Base-by-base conservation (phyloP, 2,113 vertebrate species). In the Amphiprion percula region DNA sequence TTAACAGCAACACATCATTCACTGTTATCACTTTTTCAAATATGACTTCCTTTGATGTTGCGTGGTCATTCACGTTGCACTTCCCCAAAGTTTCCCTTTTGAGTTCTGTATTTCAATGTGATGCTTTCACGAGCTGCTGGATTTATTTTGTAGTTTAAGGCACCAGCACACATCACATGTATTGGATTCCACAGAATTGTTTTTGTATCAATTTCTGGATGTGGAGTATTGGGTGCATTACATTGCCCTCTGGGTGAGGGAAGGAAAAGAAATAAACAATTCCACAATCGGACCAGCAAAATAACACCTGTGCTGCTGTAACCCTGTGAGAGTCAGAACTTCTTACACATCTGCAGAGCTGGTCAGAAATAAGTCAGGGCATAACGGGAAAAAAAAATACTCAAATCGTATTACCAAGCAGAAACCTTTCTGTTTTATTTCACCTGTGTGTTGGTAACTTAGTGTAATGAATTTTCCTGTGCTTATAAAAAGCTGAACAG, bases 131-230 rank as follows among this genome's bases (percentile, higher is more conserved):
- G 84, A 84, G 64, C 73, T 28, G 62, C 2, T 72, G 83, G 55
- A 62, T 90, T 83, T 74, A 84, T 88, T 86, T 68, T 68, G 68
- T 52, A 80, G 61, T 84, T 80, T 77, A 60, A 82, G 80, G 87
- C 74, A 73, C 70, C 77, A 52, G 58, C 80, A 79, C 79, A 72
- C 68, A 76, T 63, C 79, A 30, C 74, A 66, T 64, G 74, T 64
- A 58, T 73, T 75, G 28, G 74, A 67, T 74, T 82, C 62, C 53
- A 59, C 55, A 72, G 66, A 72, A 75, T 72, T 87, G 81, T 83
- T 84, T 89, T 84, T 72, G 66, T 77, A 72, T 77, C 74, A 60
- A 37, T 86, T 84, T 74, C 52, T 68, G 61, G 68, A 64, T 71
- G 24, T 69, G n/a, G 67, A 49, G 55, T 63, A 61, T 79, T 66